Percentiles rank a stretch among this genome's conserved stretches.
phyloP scores from a whole-genome alignment of 2,113 vertebrate species.

The Anoplopoma fimbria region DNA sequence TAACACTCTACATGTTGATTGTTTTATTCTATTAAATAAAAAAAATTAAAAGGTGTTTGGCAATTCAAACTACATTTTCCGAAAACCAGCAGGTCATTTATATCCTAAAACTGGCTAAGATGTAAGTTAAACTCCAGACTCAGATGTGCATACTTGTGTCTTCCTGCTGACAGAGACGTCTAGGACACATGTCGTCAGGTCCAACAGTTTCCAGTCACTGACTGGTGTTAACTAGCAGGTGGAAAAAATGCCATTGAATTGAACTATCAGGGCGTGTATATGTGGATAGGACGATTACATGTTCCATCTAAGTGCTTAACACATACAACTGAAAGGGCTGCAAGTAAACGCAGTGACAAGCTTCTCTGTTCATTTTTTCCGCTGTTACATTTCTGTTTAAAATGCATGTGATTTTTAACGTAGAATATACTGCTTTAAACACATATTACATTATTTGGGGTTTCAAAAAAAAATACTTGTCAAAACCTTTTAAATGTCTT shows the following conservation, averaged over 20 bases:
- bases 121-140: conserved; percentile 42
- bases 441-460: neutral
- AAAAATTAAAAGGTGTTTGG: neutral
- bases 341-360: neutral
- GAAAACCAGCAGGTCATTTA: conserved; percentile 31
- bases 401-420: neutral
- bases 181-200: conserved; percentile 20
- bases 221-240: conserved; percentile 25
- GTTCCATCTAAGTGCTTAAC: neutral
- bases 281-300: neutral
- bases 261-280: neutral
- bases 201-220: conserved; percentile 14
- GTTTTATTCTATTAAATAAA: conserved; percentile 1
- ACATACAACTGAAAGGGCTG: neutral
- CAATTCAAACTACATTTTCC: conserved; percentile 6
- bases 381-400: neutral
- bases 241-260: conserved; percentile 20
- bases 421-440: neutral
- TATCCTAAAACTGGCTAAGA: conserved; percentile 11
- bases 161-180: conserved; percentile 44
- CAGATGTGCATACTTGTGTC: conserved; percentile 45
- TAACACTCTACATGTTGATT: neutral
- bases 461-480: neutral
- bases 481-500: conserved; percentile 37
- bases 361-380: neutral